Percentiles rank a stretch among this genome's conserved stretches.
Evolutionary conservation across 2,113 vertebrate species (phyloP).

Genomic region (Regulus satrapa): DNA sequence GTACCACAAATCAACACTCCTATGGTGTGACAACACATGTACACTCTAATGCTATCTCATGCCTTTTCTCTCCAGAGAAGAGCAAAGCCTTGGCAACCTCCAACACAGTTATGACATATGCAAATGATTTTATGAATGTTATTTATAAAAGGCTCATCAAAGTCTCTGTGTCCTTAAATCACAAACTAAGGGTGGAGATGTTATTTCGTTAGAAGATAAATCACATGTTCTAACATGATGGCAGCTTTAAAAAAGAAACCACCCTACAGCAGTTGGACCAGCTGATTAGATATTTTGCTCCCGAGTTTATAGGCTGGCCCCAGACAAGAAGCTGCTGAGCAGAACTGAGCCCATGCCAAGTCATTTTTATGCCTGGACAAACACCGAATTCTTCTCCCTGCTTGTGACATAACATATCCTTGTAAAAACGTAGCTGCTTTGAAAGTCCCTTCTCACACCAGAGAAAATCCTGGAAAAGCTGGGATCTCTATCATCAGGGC

Average conservation of each 20-base stretch:
- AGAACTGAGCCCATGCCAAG: not conserved
- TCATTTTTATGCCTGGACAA: slow-evolving; percentile 33
- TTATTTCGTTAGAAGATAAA: slow-evolving; percentile 27
- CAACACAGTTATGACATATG: not conserved
- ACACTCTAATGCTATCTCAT: not conserved
- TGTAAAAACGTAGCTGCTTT: not conserved
- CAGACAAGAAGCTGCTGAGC: not conserved
- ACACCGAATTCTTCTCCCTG: not conserved
- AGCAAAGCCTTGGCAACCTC: not conserved
- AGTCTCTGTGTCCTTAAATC: not conserved
- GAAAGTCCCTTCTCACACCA: not conserved
- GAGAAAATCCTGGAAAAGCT: not conserved
- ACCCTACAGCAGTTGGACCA: not conserved
- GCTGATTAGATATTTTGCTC: slow-evolving; percentile 18
- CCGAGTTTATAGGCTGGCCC: not conserved
- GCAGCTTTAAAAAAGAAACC: slow-evolving; percentile 41
- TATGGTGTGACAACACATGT: not conserved
- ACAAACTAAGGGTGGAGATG: slow-evolving; percentile 3
- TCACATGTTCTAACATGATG: slow-evolving; percentile 25
- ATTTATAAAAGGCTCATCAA: not conserved
- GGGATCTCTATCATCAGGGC: not conserved
- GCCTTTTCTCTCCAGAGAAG: not conserved
- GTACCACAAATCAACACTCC: not conserved
- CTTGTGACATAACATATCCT: not conserved
- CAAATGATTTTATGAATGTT: not conserved